These are phyloP conservation scores for Graptemys geographica DNA, from an alignment of 2,797 vertebrate species.

Conservation along the genomic window DNA sequence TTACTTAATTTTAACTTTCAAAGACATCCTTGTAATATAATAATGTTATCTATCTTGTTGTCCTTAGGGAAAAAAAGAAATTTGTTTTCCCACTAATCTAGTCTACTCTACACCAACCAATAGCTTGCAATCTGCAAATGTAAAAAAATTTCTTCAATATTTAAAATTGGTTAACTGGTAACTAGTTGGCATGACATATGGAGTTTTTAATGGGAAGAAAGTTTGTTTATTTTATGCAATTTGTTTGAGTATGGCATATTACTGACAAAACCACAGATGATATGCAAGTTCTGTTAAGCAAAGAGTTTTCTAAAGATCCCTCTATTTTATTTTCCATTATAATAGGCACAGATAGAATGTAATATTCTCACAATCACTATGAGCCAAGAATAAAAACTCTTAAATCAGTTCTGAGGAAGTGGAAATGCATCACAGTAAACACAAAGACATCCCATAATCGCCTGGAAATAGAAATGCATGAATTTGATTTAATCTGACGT, in stretches of 20 bases:
- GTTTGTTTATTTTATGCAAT: constrained; percentile 23
- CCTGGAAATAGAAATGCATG: not conserved
- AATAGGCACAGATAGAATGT: not conserved
- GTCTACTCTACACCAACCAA: not conserved
- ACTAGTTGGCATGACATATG: not conserved
- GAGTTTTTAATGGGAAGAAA: not conserved
- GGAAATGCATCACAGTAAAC: not conserved
- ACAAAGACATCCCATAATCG: not conserved
- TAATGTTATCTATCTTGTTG: not conserved
- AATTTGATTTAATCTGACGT: not conserved
- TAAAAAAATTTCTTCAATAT: not conserved
- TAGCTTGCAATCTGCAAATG: constrained; percentile 4
- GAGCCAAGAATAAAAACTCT: not conserved
- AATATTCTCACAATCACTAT: not conserved
- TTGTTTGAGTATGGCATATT: constrained; percentile 19
- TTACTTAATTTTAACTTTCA: constrained; percentile 3
- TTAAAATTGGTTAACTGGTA: not conserved
- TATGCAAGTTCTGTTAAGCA: not conserved
- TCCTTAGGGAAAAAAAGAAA: not conserved
- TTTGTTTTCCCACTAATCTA: not conserved
- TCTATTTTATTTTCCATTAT: not conserved
- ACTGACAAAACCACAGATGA: not conserved
- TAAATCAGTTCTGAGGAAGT: not conserved
- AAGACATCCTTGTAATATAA: not conserved
- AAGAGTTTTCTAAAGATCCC: constrained; percentile 1